These are phyloP conservation scores for Melanargia galathea DNA, from an alignment of 2,888 invertebrate species.

Conservation along the genomic window DNA sequence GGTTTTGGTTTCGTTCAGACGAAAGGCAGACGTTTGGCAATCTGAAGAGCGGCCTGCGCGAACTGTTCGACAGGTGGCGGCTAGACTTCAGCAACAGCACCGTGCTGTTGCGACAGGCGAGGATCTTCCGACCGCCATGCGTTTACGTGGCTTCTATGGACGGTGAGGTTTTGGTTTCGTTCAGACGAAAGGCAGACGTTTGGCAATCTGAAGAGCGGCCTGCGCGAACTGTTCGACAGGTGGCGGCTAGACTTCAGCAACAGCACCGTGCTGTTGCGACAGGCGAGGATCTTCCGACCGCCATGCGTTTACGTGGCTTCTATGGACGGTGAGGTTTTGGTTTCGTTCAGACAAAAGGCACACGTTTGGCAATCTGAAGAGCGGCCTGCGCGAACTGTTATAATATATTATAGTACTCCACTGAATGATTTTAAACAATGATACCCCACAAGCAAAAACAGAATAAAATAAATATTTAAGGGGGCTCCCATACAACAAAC, in stretches of 20 bases:
- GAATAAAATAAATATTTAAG: no score
- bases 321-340: conserved; percentile 29
- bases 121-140: conserved; percentile 64
- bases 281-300: conserved; percentile 63
- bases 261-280: conserved; percentile 47
- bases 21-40: conserved; percentile 27
- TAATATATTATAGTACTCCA: no score
- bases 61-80: conserved; percentile 50
- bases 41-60: conserved; percentile 28
- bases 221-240: conserved; percentile 37
- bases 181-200: conserved; percentile 34
- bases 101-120: conserved; percentile 51
- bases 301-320: conserved; percentile 48
- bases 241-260: conserved; percentile 59
- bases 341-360: conserved; percentile 31
- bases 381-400: conserved; percentile 41
- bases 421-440: no score
- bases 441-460: no score
- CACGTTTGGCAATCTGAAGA: conserved; percentile 27
- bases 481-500: no score
- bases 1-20: conserved; percentile 24
- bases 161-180: conserved; percentile 28
- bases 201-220: conserved; percentile 24
- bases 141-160: conserved; percentile 34
- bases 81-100: conserved; percentile 46